These are phyloP conservation scores for Alosa sapidissima DNA, from an alignment of 2,797 vertebrate genomes.

Conservation along the genomic window DNA sequence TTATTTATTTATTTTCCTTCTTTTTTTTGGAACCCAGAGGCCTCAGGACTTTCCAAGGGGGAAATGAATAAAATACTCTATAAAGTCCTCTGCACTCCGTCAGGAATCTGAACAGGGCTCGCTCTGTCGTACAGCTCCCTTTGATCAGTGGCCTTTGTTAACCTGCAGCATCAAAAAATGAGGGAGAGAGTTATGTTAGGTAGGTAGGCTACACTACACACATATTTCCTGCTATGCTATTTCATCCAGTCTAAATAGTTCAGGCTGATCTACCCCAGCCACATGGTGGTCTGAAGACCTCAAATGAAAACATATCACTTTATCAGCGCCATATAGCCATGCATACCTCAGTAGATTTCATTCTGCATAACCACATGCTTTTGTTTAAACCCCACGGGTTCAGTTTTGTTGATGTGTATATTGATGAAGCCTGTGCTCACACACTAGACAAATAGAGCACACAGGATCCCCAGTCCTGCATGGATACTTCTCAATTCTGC, in stretches of 20 bases:
- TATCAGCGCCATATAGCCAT: not conserved
- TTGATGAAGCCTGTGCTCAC: constrained; percentile 1
- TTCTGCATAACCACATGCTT: not conserved
- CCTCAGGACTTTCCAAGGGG: not conserved
- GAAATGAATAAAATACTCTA: constrained; percentile 2
- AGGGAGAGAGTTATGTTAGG: not conserved
- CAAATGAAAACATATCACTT: not conserved
- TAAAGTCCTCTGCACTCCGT: not conserved
- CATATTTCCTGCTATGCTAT: constrained; percentile 61
- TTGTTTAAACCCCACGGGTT: not conserved
- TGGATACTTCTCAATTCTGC: not conserved
- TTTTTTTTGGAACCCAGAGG: not conserved
- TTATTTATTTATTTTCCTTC: constrained; percentile 30
- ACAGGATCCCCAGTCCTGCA: not conserved
- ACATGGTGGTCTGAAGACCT: constrained; percentile 23
- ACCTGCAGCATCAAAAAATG: constrained; percentile 29
- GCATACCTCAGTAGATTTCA: not conserved
- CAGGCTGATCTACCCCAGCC: not conserved
- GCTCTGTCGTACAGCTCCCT: not conserved
- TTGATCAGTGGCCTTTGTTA: constrained; percentile 11
- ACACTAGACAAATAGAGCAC: not conserved
- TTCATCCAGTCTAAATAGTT: constrained; percentile 54
- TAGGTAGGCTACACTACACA: constrained; percentile 35
- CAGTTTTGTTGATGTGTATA: constrained; percentile 19
- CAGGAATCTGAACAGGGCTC: not conserved